Percentiles rank a stretch among this genome's conserved stretches.
These are phyloP conservation scores for Lottia scabra DNA, from an alignment of 2,888 invertebrate genomes.

Conservation along the genomic window DNA sequence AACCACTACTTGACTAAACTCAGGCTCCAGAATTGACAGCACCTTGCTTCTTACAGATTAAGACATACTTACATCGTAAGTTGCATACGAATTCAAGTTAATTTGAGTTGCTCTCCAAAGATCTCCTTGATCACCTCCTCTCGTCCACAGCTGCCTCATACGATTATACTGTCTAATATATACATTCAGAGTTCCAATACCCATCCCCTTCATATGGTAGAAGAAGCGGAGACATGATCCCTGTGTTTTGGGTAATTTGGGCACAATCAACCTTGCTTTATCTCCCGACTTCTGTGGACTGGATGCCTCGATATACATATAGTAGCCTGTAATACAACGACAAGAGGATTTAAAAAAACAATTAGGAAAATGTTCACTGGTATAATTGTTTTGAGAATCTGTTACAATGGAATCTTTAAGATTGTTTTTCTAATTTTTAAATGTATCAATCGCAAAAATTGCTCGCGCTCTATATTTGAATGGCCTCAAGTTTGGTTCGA, in stretches of 20 bases:
- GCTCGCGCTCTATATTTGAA: too few relatives aligned
- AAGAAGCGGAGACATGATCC: constrained; percentile 58
- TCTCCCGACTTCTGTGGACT: constrained; percentile 38
- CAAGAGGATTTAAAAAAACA: too few relatives aligned
- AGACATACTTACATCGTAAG: constrained; percentile 47
- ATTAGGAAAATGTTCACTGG: too few relatives aligned
- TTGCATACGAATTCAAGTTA: constrained; percentile 41
- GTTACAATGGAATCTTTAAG: too few relatives aligned
- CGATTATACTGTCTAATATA: constrained; percentile 27
- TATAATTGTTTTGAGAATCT: too few relatives aligned
- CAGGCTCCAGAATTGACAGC: too few relatives aligned
- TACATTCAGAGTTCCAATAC: constrained; percentile 52
- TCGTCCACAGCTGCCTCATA: constrained; percentile 46
- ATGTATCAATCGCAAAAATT: too few relatives aligned
- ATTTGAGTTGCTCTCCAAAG: constrained; percentile 55
- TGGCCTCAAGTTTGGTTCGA: too few relatives aligned
- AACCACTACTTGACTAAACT: background rate
- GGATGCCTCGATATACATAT: constrained; percentile 58
- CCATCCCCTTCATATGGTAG: constrained; percentile 61
- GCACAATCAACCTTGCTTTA: constrained; percentile 50
- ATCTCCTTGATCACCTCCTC: constrained; percentile 48
- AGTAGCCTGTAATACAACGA: constrained; percentile 42
- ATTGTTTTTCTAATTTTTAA: too few relatives aligned
- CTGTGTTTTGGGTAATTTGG: constrained; percentile 40
- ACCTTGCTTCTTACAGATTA: background rate